Evolutionary conservation across 2,888 invertebrate species (phyloP).

Genomic region (Sesamia inferens): DNA sequence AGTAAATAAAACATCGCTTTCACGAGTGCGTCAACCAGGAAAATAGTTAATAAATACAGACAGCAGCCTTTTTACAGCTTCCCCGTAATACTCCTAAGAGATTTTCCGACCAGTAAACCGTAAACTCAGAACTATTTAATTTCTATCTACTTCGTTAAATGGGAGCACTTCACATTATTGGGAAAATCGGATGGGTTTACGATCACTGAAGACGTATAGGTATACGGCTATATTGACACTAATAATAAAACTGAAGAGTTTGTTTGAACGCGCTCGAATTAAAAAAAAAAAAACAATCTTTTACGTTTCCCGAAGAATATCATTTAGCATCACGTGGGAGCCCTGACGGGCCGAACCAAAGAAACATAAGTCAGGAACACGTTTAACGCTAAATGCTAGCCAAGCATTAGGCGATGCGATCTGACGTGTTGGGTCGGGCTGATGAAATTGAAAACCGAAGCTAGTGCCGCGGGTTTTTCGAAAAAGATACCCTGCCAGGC

Average conservation of each 20-base stretch:
- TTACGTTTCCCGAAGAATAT: not conserved
- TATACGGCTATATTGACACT: not conserved
- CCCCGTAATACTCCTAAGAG: conserved; percentile 11
- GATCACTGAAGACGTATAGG: conserved; percentile 18
- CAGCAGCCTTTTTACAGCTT: conserved; percentile 16
- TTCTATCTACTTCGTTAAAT: conserved; percentile 43
- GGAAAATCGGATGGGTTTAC: conserved; percentile 30
- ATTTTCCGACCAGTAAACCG: conserved; percentile 23
- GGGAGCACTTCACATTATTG: conserved; percentile 23
- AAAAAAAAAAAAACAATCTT: not conserved
- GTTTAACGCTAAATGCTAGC: not conserved
- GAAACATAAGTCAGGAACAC: not conserved
- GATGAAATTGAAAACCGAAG: too few species aligned
- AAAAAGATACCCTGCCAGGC: too few species aligned
- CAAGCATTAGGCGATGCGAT: not conserved
- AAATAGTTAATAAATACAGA: conserved; percentile 1
- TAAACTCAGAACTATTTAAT: conserved; percentile 38
- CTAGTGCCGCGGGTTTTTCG: too few species aligned
- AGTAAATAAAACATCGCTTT: not conserved
- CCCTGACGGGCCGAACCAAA: too few species aligned
- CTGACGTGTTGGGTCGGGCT: not conserved
- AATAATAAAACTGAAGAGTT: not conserved
- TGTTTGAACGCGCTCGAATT: not conserved
- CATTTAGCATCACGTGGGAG: not conserved
- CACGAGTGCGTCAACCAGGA: not conserved